These are phyloP conservation scores for Pocillopora verrucosa DNA, from an alignment of 64 coral and sea anemone species.

Conservation along the genomic window DNA sequence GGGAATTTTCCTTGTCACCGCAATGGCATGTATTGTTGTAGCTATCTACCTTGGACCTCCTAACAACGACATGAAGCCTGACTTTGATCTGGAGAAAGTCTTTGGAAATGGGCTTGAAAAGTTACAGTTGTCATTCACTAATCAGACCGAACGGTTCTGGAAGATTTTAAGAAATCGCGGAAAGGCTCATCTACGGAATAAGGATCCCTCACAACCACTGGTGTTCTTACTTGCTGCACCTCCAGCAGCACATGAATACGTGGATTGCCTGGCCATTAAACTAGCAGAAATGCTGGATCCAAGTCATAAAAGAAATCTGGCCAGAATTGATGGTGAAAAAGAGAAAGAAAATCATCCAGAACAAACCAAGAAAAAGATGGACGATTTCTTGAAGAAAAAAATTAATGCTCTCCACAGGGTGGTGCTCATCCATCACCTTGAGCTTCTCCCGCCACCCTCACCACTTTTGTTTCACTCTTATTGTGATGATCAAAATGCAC, in stretches of 20 bases:
- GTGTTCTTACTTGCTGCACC: constrained; percentile 71
- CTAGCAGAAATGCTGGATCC: constrained; percentile 63
- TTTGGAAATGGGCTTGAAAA: constrained; percentile 35
- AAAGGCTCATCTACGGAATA: constrained; percentile 46
- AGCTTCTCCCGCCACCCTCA: constrained; percentile 75
- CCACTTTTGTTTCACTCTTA: constrained; percentile 73
- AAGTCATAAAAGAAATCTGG: neutral
- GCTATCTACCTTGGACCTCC: neutral
- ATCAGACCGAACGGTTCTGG: constrained; percentile 67
- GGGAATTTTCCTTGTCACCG: neutral
- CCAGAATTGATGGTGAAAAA: constrained; percentile 30
- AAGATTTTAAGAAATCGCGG: constrained; percentile 58
- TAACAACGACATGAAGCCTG: neutral
- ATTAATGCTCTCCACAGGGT: constrained; percentile 41
- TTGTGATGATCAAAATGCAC: constrained; percentile 83
- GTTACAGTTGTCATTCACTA: constrained; percentile 41
- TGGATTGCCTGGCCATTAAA: constrained; percentile 73
- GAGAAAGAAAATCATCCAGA: constrained; percentile 1
- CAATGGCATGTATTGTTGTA: neutral
- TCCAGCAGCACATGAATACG: constrained; percentile 28
- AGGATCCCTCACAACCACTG: constrained; percentile 54
- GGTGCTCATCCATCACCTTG: constrained; percentile 62
- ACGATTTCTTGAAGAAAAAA: constrained; percentile 22
- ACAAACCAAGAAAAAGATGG: constrained; percentile 46
- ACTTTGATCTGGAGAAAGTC: constrained; percentile 28